A percentile compares a stretch with the other conserved stretches of the same genome.
Evolutionary conservation across 2,797 vertebrate genomes (phyloP).

Genomic region (Pangasius sanitwongsei): DNA sequence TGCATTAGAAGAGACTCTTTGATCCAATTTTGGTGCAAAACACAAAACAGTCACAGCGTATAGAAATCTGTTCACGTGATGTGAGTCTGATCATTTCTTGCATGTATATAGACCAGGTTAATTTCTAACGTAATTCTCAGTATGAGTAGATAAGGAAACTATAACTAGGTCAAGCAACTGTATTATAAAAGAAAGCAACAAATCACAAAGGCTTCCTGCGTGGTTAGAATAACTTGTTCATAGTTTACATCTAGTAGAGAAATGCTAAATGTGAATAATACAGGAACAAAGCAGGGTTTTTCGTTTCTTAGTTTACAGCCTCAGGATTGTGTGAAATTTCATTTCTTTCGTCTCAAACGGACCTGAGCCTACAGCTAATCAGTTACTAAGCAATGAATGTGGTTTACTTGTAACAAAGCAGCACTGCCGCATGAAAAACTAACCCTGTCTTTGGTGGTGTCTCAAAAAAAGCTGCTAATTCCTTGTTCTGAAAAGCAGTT

Average conservation of each 20-base stretch:
- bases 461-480: slow-evolving; percentile 39
- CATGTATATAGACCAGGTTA: slow-evolving; percentile 45
- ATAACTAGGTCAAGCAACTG: slow-evolving; percentile 40
- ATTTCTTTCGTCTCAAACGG: slow-evolving; percentile 48
- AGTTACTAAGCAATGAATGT: slow-evolving; percentile 44
- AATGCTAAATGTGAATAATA: slow-evolving; percentile 57
- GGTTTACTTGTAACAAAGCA: slow-evolving; percentile 42
- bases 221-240: slow-evolving; percentile 67
- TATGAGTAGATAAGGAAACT: slow-evolving; percentile 67
- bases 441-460: slow-evolving; percentile 23
- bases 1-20: slow-evolving; percentile 71
- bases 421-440: slow-evolving; percentile 44
- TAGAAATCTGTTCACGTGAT: slow-evolving; percentile 52
- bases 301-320: slow-evolving; percentile 64
- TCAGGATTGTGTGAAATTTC: slow-evolving; percentile 55
- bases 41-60: slow-evolving; percentile 52
- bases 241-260: slow-evolving; percentile 66
- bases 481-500: slow-evolving; percentile 35
- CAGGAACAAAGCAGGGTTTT: slow-evolving; percentile 60
- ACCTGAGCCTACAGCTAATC: slow-evolving; percentile 33
- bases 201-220: slow-evolving; percentile 81
- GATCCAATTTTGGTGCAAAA: slow-evolving; percentile 64
- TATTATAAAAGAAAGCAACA: slow-evolving; percentile 75
- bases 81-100: slow-evolving; percentile 25
- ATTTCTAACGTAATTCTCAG: slow-evolving; percentile 51